phyloP scores from a whole-genome alignment of 2,888 invertebrate species.

The Eilema depressum region DNA sequence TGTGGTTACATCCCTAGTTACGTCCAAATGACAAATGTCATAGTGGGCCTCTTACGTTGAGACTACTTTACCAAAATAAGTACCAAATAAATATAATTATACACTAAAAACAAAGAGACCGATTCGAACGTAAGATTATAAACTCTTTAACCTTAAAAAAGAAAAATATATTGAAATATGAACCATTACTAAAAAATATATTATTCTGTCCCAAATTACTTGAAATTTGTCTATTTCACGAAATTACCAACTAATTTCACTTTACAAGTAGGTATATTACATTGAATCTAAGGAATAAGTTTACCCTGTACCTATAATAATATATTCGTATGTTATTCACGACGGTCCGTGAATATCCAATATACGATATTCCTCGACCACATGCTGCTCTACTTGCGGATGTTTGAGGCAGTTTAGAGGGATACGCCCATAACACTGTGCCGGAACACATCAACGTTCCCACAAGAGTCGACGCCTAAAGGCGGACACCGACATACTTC shows the following conservation, averaged over 20 bases:
- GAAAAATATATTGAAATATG: too few relatives aligned
- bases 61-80: too few relatives aligned
- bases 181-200: too few relatives aligned
- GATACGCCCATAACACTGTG: slow-evolving; percentile 30
- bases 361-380: slow-evolving; percentile 17
- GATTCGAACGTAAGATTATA: too few relatives aligned
- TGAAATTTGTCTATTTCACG: background rate
- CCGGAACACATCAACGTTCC: slow-evolving; percentile 38
- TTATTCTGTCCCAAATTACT: background rate
- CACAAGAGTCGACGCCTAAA: slow-evolving; percentile 28
- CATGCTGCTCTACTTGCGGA: slow-evolving; percentile 25
- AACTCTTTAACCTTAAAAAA: too few relatives aligned
- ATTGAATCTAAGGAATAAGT: background rate
- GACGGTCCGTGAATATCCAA: slow-evolving; percentile 33
- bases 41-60: too few relatives aligned
- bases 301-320: too few relatives aligned
- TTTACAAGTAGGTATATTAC: background rate
- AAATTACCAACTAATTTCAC: background rate
- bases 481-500: slow-evolving; percentile 35
- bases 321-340: slow-evolving; percentile 15
- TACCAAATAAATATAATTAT: too few relatives aligned
- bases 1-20: too few relatives aligned
- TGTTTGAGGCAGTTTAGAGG: slow-evolving; percentile 32
- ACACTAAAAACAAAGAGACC: too few relatives aligned
- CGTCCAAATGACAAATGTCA: too few relatives aligned